phyloP scores from a whole-genome alignment of 2,888 invertebrate species.

The Drosophila ezoana region DNA sequence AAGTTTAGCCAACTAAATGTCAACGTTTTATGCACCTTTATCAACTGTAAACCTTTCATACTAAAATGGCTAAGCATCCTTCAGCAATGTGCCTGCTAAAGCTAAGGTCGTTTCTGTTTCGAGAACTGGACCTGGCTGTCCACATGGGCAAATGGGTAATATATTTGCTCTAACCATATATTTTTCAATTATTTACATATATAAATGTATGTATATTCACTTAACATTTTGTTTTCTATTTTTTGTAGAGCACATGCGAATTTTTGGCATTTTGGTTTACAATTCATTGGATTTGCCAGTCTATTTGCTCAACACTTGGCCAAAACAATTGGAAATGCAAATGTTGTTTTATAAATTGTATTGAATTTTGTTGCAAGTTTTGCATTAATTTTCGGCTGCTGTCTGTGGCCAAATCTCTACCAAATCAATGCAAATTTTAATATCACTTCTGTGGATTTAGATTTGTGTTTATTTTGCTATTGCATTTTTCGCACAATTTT shows the following conservation, averaged over 20 bases:
- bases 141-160: conserved; percentile 19
- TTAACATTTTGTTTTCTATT: conserved; percentile 5
- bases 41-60: conserved; percentile 59
- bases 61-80: conserved; percentile 52
- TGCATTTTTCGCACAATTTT: conserved; percentile 16
- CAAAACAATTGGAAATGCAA: conserved; percentile 47
- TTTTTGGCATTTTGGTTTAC: conserved; percentile 43
- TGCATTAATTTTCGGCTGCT: conserved; percentile 36
- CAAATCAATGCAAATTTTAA: conserved; percentile 66
- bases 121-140: not conserved
- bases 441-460: conserved; percentile 58
- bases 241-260: conserved; percentile 5
- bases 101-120: conserved; percentile 9
- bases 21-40: conserved; percentile 57
- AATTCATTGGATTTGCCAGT: conserved; percentile 47
- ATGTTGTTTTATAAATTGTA: conserved; percentile 31
- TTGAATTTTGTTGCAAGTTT: conserved; percentile 19
- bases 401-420: conserved; percentile 16
- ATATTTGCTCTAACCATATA: not conserved
- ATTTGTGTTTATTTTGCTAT: conserved; percentile 37
- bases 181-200: conserved; percentile 21
- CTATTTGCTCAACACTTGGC: conserved; percentile 65
- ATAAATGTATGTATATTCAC: not conserved
- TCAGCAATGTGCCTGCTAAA: conserved; percentile 26
- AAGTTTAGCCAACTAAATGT: conserved; percentile 59